Percentiles rank a stretch among this genome's conserved stretches.
Conservation (phyloP, 2,797 vertebrate genomes). For the Sternotherus odoratus region DNA sequence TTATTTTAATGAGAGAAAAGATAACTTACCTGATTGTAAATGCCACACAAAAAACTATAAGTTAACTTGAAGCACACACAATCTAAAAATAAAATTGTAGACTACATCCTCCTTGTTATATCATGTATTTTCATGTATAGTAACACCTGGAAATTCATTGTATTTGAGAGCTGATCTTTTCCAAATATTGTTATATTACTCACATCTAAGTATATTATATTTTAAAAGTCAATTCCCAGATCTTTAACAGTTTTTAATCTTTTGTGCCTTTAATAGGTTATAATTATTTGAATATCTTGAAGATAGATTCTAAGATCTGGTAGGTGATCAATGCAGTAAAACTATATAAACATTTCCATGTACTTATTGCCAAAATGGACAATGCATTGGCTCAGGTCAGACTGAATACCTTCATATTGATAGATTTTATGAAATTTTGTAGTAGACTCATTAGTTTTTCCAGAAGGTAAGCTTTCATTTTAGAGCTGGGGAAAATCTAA, state of each 20-base stretch:
- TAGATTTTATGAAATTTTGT: neutral
- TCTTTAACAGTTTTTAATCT: neutral
- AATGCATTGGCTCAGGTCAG: no score
- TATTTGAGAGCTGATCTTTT: neutral
- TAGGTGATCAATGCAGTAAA: neutral
- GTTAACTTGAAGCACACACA: neutral
- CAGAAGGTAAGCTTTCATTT: neutral
- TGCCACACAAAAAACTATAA: neutral
- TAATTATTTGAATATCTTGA: neutral
- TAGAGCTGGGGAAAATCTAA: neutral
- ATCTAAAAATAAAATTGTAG: neutral
- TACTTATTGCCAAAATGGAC: neutral
- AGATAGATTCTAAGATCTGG: neutral
- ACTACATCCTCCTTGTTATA: neutral
- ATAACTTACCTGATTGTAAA: neutral
- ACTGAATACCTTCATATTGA: neutral
- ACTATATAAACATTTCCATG: neutral
- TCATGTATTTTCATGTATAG: neutral
- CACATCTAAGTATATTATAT: neutral
- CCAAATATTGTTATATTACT: neutral
- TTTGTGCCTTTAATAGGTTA: neutral
- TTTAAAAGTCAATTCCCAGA: neutral
- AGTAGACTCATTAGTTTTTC: neutral
- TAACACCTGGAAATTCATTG: neutral
- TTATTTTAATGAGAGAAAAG: neutral